Evolutionary conservation across 2,888 invertebrate species (phyloP), one percentile per base, ranked within the genome.

Genomic region (Tricholauxania praeusta): DNA sequence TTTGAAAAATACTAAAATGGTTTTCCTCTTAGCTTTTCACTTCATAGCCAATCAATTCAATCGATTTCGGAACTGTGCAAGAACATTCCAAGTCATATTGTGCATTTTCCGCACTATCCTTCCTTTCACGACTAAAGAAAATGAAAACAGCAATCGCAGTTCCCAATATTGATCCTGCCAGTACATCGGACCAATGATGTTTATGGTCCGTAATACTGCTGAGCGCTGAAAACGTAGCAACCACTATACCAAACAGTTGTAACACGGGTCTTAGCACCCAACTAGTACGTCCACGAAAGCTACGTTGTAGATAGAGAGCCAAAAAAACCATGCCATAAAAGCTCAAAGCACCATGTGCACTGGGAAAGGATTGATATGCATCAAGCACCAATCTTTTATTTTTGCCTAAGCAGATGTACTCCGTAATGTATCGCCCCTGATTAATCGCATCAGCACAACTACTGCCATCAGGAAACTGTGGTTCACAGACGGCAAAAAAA

Each of bases 121-220:
- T 1, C 10, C 8, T 4, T 39, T 10, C 10, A 10, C 10, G 39
- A 39, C 39, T 10, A 1, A 39, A 39, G 10, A 10, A 39, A 1
- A 39, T 10, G 1, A 39, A 39, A 39, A 92, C 80, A 76, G 95
- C 94, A 75, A 89, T 89, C 51, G 90, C 81, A 64, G 90, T 85
- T 22, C 95, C 95, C 77, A 95, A 89, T 71, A 89, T 80, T 78
- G 92, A 89, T 1, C 98, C 98, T 74, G 92, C 92, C 55, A 97
- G 89, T 6, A 98, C 98, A 88, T 99, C 98, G 85, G 96, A 97
- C 96, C 97, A 97, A 85, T 98, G 98, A 88, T 99, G 98, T 87
- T 98, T 98, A 89, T 98, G 96, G 89, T 99, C 96, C 12, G 96
- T 95, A 60, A 99, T 92, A 67, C 98, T 91, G 74, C 96, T 94